Conservation (phyloP, 2,113 vertebrate genomes). For the Leucosticte australis region DNA sequence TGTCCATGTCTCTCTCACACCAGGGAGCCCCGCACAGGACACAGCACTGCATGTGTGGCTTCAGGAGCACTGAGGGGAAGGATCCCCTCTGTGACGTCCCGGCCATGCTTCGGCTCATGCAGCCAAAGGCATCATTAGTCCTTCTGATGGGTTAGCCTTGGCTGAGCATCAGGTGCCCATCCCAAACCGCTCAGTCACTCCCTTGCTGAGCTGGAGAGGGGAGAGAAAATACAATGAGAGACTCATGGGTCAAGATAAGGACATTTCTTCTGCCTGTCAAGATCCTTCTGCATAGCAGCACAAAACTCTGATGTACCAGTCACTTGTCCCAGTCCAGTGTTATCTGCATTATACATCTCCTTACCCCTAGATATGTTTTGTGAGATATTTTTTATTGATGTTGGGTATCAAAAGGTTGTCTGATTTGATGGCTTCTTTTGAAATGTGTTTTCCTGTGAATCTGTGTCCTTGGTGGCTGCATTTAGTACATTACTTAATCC, state of each 20-base stretch:
- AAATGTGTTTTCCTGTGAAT: not conserved
- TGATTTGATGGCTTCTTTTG: not conserved
- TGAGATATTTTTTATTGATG: not conserved
- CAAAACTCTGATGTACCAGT: rapidly evolving
- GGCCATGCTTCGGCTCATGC: not conserved
- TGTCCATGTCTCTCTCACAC: not conserved
- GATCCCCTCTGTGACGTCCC: not conserved
- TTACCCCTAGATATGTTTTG: not conserved
- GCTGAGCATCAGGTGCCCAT: rapidly evolving
- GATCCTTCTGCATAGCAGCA: not conserved
- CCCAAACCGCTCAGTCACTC: not conserved
- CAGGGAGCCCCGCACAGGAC: not conserved
- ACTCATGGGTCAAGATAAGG: not conserved
- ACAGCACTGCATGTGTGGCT: not conserved
- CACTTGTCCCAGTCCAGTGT: not conserved
- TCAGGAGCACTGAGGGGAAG: not conserved
- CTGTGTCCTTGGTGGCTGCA: not conserved
- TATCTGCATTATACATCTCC: not conserved
- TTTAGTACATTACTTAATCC: not conserved
- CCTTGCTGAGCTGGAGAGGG: not conserved
- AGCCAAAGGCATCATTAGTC: not conserved
- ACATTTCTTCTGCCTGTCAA: not conserved
- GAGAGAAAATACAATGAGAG: not conserved
- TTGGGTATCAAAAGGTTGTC: not conserved
- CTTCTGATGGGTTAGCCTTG: not conserved